Base-by-base conservation (phyloP, 2,797 vertebrate species). In the Anas capensis region DNA sequence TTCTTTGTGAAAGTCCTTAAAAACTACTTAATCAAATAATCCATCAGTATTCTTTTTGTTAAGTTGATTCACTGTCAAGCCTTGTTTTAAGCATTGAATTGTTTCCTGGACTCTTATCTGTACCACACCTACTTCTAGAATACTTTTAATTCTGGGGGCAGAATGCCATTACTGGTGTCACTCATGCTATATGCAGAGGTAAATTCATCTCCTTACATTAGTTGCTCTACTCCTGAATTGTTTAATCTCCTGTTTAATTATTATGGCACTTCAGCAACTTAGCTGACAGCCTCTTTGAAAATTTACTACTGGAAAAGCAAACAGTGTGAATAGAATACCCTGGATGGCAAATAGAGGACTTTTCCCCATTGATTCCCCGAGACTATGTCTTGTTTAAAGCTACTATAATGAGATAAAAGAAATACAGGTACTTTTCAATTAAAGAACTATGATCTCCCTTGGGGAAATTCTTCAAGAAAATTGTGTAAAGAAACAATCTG, bases 211-310 rank as follows among this genome's bases (percentile, higher is more conserved):
- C 73, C 76, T 92, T 40, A 34, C 88, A 57, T 90, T 46, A 71
- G 34, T 38, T 60, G 26, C 75, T 3, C 1, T 24, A 70, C 86
- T 69, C 64, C 56, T 18, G 19, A 80, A 73, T 78, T 53, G 69
- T 71, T 96, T 83, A 61, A 90, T 90, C 70, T 83, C 72, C 66
- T 66, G 77, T 70, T 94, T 95, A 95, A 95, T 97, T 93, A 88
- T 61, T 17, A 56, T 8, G 42, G 82, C 53, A 33, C 46, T 72
- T 92, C 5, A 83, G 77, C 31, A 82, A 82, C 61, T 21, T 49
- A 61, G 62, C 82, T 91, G 91, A 93, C 88, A 89, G 90, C 49
- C 40, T 11, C 36, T n/a, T 69, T 79, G 90, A 90, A 93, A 79
- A 90, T 82, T 75, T 69, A 33, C 88, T 36, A 1, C 14, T 92